Conservation (phyloP, 2,797 vertebrate genomes). For the Chrysocyon brachyurus region DNA sequence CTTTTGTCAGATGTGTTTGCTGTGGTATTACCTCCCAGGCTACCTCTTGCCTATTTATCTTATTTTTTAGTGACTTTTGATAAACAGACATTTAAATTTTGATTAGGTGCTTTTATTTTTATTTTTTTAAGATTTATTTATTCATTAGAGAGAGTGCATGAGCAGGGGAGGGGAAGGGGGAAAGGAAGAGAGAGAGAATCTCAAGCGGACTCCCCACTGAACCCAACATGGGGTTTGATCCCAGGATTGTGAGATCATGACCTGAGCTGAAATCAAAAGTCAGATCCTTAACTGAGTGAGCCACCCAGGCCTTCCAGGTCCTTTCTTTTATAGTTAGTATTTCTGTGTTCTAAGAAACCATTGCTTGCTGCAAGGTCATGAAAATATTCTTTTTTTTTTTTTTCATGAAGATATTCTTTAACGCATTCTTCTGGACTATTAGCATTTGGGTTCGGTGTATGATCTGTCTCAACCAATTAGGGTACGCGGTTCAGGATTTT, state of each 20-base stretch:
- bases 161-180: not conserved
- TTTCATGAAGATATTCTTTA: not conserved
- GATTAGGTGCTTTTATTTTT: not conserved
- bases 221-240: not conserved
- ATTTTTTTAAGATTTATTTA: not conserved
- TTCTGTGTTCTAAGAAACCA: not conserved
- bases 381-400: not conserved
- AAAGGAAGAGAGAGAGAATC: not conserved
- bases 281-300: not conserved
- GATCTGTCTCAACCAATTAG: not conserved
- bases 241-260: not conserved
- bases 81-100: not conserved
- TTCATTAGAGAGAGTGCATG: not conserved
- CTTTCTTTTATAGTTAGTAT: not conserved
- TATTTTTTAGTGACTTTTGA: not conserved
- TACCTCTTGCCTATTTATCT: not conserved
- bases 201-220: not conserved
- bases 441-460: not conserved
- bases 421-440: not conserved
- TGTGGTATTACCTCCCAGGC: not conserved
- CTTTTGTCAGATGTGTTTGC: not conserved
- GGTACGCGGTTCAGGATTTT: not conserved
- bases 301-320: not conserved
- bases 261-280: not conserved
- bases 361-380: not conserved